These are phyloP conservation scores for Benthosema pterotum DNA, from an alignment of 2,797 vertebrate species.

Conservation along the genomic window DNA sequence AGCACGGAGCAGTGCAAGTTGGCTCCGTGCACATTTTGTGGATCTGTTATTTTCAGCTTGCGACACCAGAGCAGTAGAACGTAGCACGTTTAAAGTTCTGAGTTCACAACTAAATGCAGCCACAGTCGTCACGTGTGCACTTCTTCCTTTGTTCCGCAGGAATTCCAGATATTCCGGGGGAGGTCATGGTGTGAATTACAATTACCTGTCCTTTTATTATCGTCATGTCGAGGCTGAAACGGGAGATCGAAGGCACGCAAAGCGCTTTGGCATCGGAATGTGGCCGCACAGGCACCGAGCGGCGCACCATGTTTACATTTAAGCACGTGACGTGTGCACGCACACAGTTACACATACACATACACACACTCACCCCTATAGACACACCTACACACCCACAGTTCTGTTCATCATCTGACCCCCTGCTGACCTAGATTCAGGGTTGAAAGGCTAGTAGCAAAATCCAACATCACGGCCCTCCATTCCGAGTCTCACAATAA, in stretches of 20 bases:
- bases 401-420: slow-evolving; percentile 17
- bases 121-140: background rate
- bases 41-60: too few species aligned
- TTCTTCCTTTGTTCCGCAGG: slow-evolving; percentile 18
- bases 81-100: too few species aligned
- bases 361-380: too few species aligned
- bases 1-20: too few species aligned
- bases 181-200: slow-evolving; percentile 17
- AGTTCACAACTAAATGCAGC: background rate
- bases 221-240: slow-evolving; percentile 28
- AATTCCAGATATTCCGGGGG: slow-evolving; percentile 29
- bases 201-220: slow-evolving; percentile 34
- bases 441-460: background rate
- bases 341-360: too few species aligned
- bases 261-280: slow-evolving; percentile 38
- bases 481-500: slow-evolving; percentile 5
- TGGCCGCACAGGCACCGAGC: slow-evolving; percentile 10
- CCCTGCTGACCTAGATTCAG: slow-evolving; percentile 38
- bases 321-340: too few species aligned
- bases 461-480: slow-evolving; percentile 14
- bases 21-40: too few species aligned
- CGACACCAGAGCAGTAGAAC: too few species aligned
- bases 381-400: background rate
- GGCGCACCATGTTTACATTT: slow-evolving; percentile 32
- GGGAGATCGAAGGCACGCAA: slow-evolving; percentile 21